Conservation (phyloP, 2,113 vertebrate species). For the Gopherus flavomarginatus region DNA sequence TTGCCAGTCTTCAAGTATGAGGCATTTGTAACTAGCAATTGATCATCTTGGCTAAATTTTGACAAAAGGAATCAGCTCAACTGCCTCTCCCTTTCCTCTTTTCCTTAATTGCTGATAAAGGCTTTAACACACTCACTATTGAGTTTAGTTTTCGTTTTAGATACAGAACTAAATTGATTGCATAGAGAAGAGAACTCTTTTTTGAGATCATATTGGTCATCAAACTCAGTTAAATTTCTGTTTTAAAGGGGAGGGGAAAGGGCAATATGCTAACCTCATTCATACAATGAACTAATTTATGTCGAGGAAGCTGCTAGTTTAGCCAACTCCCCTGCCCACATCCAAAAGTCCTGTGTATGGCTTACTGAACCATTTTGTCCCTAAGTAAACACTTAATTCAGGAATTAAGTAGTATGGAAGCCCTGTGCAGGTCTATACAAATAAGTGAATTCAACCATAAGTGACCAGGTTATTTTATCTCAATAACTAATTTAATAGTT, state of each 20-base stretch:
- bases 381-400: background rate
- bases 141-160: background rate
- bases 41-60: background rate
- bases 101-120: background rate
- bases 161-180: background rate
- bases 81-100: background rate
- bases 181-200: background rate
- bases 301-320: background rate
- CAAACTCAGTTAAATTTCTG: background rate
- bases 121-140: background rate
- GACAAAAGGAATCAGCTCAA: background rate
- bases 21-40: background rate
- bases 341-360: background rate
- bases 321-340: background rate
- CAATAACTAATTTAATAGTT: background rate
- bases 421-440: fast-evolving
- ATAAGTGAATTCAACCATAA: background rate
- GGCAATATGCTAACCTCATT: fast-evolving
- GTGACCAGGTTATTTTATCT: background rate
- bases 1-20: background rate
- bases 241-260: background rate
- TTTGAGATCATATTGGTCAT: background rate
- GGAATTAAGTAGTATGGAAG: background rate
- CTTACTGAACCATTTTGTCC: fast-evolving
- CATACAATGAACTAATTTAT: background rate